phyloP scores from a whole-genome alignment of 2,888 invertebrate genomes.

The Polymixis lichenea region DNA sequence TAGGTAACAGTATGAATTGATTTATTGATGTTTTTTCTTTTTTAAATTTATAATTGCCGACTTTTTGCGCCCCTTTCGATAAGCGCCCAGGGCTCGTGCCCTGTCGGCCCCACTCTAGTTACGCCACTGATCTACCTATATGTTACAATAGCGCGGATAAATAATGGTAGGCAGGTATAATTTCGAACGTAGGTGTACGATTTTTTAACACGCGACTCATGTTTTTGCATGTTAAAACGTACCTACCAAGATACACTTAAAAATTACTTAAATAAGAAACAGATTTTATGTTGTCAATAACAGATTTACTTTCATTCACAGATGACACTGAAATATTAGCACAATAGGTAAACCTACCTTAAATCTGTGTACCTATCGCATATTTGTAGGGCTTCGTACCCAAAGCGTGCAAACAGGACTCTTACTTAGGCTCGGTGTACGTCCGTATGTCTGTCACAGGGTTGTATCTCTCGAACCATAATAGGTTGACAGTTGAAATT shows the following conservation, averaged over 20 bases:
- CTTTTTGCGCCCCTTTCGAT: no score
- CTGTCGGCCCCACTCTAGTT: no score
- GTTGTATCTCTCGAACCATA: no score
- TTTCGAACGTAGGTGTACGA: background rate
- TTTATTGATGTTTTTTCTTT: no score
- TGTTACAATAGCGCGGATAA: background rate
- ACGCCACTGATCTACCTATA: background rate
- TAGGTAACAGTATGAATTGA: no score
- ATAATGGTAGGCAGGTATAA: conserved; percentile 9
- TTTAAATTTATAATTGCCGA: no score
- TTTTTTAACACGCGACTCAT: conserved; percentile 11
- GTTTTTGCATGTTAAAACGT: background rate
- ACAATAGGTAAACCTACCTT: background rate
- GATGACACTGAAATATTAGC: background rate
- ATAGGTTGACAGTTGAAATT: no score
- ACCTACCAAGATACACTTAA: background rate
- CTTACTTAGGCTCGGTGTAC: no score
- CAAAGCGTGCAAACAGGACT: no score
- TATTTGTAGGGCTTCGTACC: no score
- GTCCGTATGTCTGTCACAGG: no score
- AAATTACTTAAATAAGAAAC: background rate
- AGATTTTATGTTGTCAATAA: background rate
- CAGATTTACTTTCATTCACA: background rate
- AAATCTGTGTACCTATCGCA: background rate
- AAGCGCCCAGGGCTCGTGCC: no score